phyloP scores from a whole-genome alignment of 1,140 invertebrate species.

The Linepithema humile region DNA sequence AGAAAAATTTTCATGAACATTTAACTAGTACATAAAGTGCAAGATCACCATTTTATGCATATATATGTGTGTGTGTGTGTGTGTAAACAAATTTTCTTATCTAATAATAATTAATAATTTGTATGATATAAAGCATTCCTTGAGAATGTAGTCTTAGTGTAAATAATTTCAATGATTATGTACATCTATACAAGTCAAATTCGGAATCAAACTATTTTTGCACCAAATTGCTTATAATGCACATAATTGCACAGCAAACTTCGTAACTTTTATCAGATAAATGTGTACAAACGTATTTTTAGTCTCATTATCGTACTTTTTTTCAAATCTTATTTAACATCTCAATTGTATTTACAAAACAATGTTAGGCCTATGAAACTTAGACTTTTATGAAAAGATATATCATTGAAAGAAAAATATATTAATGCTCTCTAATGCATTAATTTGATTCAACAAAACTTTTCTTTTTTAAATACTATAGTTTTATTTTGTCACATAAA shows the following conservation, averaged over 20 bases:
- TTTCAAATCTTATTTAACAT: slow-evolving; percentile 60
- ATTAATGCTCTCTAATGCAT: no score
- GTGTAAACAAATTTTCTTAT: slow-evolving; percentile 3
- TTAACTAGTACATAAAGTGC: slow-evolving; percentile 30
- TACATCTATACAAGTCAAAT: background rate
- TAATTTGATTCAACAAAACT: no score
- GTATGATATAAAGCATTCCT: slow-evolving; percentile 35
- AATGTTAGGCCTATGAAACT: slow-evolving; percentile 61
- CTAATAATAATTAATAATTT: slow-evolving; percentile 31
- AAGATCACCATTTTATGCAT: background rate
- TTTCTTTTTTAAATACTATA: no score
- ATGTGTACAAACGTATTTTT: slow-evolving; percentile 49
- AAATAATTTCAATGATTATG: slow-evolving; percentile 17
- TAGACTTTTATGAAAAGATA: slow-evolving; percentile 58
- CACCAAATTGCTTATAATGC: background rate
- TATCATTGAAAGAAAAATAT: no score
- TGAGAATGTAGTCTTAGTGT: slow-evolving; percentile 23
- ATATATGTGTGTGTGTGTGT: no score
- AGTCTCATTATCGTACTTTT: slow-evolving; percentile 59
- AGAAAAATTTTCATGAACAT: slow-evolving; percentile 22
- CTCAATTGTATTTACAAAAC: slow-evolving; percentile 67
- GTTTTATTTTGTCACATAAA: no score
- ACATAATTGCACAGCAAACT: background rate
- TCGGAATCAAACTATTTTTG: slow-evolving; percentile 18
- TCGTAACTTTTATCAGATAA: background rate